Evolutionary conservation across 2,888 invertebrate genomes (phyloP).

Genomic region (Barypeithes pellucidus): DNA sequence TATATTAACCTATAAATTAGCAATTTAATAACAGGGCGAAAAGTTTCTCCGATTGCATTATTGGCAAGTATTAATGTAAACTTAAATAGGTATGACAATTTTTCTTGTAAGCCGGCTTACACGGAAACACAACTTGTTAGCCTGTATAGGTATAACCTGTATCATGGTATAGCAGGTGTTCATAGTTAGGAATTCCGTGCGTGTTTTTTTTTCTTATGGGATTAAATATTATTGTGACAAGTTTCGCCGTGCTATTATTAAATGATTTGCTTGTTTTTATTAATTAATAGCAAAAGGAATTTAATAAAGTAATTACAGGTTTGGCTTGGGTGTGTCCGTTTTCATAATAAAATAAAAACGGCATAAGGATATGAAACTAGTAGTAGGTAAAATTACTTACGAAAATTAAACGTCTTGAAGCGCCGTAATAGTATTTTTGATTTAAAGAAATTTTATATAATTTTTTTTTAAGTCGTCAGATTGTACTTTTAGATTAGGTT

Average conservation of each 20-base stretch:
- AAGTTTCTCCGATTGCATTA: constrained; percentile 21
- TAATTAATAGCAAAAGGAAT: constrained; percentile 6
- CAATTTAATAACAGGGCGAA: constrained; percentile 2
- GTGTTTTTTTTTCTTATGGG: background rate
- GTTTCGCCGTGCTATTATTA: constrained; percentile 17
- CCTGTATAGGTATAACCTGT: constrained; percentile 5
- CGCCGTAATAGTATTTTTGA: no score
- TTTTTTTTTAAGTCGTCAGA: no score
- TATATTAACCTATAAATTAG: constrained; percentile 3
- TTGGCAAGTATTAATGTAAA: constrained; percentile 40
- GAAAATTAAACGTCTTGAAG: no score
- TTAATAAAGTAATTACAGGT: constrained; percentile 15
- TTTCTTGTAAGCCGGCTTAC: constrained; percentile 40
- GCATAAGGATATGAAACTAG: background rate
- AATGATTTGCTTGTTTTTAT: constrained; percentile 17
- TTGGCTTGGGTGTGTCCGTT: constrained; percentile 10
- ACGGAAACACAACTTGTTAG: constrained; percentile 27
- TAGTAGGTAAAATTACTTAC: no score
- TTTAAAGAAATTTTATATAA: no score
- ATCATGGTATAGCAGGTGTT: constrained; percentile 15
- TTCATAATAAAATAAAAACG: background rate
- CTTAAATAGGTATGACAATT: constrained; percentile 33
- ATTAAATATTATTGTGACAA: constrained; percentile 26
- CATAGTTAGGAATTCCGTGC: constrained; percentile 1
- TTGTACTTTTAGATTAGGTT: no score